Evolutionary conservation across 2,888 invertebrate genomes (phyloP), one percentile per base, ranked within the genome.

Genomic region (Drosophila nr. fundita): DNA sequence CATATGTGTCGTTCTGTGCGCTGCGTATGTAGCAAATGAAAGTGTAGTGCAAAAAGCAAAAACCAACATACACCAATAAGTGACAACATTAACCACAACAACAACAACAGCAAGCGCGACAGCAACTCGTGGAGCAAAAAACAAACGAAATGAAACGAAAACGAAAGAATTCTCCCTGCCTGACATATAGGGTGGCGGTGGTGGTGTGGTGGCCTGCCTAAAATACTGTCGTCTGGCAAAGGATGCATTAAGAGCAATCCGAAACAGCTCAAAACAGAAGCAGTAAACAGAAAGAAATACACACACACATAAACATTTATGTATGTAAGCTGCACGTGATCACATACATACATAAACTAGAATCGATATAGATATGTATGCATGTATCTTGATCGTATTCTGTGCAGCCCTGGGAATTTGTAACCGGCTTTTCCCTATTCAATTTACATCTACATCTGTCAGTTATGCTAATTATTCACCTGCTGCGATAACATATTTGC

Each of bases 391-490:
- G 85, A 69, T 65, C 69, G 42, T 5, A 27, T n/a, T 55, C 53
- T 64, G 52, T 60, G 54, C 64, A 71, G 18, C 71, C 74, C 80
- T 83, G 69, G 49, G n/a, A 54, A 6, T 36, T 34, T 68, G 49
- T 61, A 75, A 83, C 73, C 71, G 72, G 66, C 73, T 78, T 75
- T 57, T 70, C 50, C 53, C 42, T 63, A 65, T 70, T 18, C 64
- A 67, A 72, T 68, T 79, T 53, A 67, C 36, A 69, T 65, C 50
- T 63, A 69, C 65, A 70, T 70, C 49, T 68, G 21, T 59, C 49
- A 54, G 48, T 53, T 81, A 76, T 76, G 76, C 60, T 87, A 76
- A 79, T 79, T 68, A 74, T 84, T 86, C 83, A 84, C 84, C 87
- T 84, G 84, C 79, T 78, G 55, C 52, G 58, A n/a, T 64, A 53